Evolutionary conservation across 2,113 vertebrate species (phyloP).

Genomic region (Podilymbus podiceps): DNA sequence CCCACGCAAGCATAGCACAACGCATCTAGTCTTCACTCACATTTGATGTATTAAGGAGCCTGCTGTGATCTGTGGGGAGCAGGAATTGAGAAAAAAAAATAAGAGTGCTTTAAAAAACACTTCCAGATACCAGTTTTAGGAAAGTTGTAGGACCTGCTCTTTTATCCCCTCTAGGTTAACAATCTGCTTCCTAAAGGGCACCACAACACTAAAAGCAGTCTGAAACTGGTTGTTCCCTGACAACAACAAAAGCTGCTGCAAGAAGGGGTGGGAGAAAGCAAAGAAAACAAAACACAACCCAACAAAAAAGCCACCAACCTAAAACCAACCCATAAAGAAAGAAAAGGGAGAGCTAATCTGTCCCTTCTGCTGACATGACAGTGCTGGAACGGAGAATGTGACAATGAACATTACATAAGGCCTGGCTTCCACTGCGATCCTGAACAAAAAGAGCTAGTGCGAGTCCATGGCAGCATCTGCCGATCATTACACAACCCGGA

Average conservation of each 20-base stretch:
- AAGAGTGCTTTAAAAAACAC: background rate
- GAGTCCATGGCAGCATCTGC: conserved; percentile 15
- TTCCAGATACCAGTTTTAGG: background rate
- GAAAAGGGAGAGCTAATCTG: conserved; percentile 23
- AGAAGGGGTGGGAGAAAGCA: background rate
- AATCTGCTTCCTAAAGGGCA: background rate
- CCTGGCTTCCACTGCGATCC: background rate
- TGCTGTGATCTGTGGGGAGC: background rate
- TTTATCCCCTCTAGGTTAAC: background rate
- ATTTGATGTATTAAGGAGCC: background rate
- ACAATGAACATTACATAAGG: conserved; percentile 59
- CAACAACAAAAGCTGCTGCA: conserved; percentile 31
- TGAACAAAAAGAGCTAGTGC: background rate
- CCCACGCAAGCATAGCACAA: background rate
- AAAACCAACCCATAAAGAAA: background rate
- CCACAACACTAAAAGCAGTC: background rate
- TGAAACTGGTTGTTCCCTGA: background rate
- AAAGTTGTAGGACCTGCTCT: background rate
- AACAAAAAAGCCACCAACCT: background rate
- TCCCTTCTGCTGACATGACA: conserved; percentile 14
- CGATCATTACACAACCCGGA: background rate
- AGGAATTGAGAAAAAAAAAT: background rate
- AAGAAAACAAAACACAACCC: background rate
- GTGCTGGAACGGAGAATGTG: background rate
- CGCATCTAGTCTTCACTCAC: background rate